phyloP scores from a whole-genome alignment of 2,113 vertebrate genomes.

The Blennius ocellaris region DNA sequence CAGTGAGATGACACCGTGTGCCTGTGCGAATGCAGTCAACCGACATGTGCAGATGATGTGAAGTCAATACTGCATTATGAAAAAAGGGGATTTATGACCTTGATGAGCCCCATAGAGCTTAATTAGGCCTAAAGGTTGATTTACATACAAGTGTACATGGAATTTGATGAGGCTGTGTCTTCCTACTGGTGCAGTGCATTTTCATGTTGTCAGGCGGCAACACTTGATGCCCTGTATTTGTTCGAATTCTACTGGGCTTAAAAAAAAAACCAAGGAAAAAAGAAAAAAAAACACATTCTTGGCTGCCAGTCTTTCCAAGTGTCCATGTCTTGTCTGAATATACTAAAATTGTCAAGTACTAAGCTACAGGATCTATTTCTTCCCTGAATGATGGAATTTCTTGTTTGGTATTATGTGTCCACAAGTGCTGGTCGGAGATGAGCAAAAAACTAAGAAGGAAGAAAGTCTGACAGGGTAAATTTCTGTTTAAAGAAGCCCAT shows the following conservation, averaged over 20 bases:
- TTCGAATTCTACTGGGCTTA: constrained; percentile 26
- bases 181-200: constrained; percentile 48
- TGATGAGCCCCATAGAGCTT: constrained; percentile 81
- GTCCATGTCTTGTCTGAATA: constrained; percentile 32
- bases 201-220: constrained; percentile 36
- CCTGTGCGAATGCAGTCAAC: constrained; percentile 79
- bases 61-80: constrained; percentile 84
- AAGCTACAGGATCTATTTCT: constrained; percentile 28
- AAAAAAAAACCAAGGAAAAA: too few relatives aligned
- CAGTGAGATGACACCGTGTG: constrained; percentile 82
- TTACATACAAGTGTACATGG: constrained; percentile 75
- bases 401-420: constrained; percentile 39
- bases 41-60: constrained; percentile 81
- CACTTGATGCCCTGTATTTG: constrained; percentile 46
- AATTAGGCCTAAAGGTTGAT: constrained; percentile 85
- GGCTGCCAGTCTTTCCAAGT: constrained; percentile 1
- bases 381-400: constrained; percentile 42
- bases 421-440: constrained; percentile 20
- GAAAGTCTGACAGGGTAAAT: constrained; percentile 53
- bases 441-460: constrained; percentile 31
- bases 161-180: constrained; percentile 67
- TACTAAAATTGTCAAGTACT: constrained; percentile 33
- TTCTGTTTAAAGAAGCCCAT: constrained; percentile 61
- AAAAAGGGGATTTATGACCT: constrained; percentile 82
- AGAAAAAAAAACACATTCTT: not conserved